These are phyloP conservation scores for Neopelma chrysocephalum DNA, from an alignment of 2,797 vertebrate species.

Conservation along the genomic window DNA sequence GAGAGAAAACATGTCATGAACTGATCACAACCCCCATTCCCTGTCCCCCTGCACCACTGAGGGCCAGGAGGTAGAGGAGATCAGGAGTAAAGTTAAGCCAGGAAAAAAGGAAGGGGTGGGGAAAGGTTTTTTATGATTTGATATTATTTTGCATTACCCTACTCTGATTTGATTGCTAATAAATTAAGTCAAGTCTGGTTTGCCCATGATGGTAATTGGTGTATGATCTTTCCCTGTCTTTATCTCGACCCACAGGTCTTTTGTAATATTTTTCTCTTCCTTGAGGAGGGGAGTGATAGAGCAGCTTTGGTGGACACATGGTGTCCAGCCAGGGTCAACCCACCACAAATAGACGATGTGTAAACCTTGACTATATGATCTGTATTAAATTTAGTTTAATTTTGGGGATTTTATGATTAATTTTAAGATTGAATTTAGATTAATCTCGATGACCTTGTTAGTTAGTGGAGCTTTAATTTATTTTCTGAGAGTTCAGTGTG, in stretches of 20 bases:
- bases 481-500: neutral
- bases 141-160: neutral
- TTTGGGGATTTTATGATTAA: neutral
- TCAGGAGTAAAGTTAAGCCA: neutral
- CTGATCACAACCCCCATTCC: neutral
- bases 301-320: neutral
- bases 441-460: neutral
- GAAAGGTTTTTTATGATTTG: neutral
- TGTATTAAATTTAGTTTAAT: neutral
- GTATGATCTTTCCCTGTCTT: neutral
- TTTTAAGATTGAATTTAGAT: slow-evolving; percentile 18
- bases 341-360: neutral
- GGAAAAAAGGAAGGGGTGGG: neutral
- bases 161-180: neutral
- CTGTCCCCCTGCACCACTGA: no score
- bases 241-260: neutral
- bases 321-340: neutral
- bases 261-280: neutral
- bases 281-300: neutral
- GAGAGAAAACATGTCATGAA: neutral
- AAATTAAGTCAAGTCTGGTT: neutral
- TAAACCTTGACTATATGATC: neutral
- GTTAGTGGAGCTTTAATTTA: neutral
- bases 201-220: neutral
- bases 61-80: neutral